A percentile compares a stretch with the other conserved stretches of the same genome.
Conservation (phyloP, 1,140 invertebrate genomes). For the Psilanteris sp. region DNA sequence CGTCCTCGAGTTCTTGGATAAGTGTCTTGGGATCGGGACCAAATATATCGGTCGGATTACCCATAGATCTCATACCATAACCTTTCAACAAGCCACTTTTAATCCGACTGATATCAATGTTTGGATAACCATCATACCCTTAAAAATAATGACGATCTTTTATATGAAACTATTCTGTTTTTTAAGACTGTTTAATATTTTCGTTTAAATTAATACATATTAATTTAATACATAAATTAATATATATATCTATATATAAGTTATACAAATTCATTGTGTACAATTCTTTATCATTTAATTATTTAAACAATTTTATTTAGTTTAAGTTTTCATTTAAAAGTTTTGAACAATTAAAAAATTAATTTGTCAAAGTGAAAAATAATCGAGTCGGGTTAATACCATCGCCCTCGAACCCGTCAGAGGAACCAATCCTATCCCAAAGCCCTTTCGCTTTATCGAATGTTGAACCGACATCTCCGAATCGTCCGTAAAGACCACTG, state of each 20-base stretch:
- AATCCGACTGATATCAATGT: constrained; percentile 55
- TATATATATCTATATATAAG: no score
- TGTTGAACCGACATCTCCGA: constrained; percentile 22
- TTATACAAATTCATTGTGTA: no score
- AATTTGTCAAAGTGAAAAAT: no score
- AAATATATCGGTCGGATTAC: constrained; percentile 54
- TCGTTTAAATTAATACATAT: no score
- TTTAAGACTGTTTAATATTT: no score
- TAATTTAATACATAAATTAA: no score
- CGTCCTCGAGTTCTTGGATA: constrained; percentile 71
- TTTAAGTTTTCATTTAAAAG: no score
- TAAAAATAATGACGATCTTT: constrained; percentile 12
- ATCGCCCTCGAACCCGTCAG: constrained; percentile 60
- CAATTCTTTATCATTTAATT: no score
- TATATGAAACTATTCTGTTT: no score
- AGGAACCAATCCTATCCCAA: constrained; percentile 58
- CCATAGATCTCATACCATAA: constrained; percentile 51
- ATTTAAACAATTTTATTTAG: no score
- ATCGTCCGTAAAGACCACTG: constrained; percentile 48
- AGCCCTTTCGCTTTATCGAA: constrained; percentile 40
- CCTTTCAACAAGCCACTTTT: constrained; percentile 59
- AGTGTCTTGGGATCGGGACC: constrained; percentile 64
- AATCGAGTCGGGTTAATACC: no score
- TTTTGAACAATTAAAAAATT: no score
- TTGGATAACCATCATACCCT: constrained; percentile 44